Conservation (phyloP, 2,113 vertebrate species). For the Leucoraja erinaceus region DNA sequence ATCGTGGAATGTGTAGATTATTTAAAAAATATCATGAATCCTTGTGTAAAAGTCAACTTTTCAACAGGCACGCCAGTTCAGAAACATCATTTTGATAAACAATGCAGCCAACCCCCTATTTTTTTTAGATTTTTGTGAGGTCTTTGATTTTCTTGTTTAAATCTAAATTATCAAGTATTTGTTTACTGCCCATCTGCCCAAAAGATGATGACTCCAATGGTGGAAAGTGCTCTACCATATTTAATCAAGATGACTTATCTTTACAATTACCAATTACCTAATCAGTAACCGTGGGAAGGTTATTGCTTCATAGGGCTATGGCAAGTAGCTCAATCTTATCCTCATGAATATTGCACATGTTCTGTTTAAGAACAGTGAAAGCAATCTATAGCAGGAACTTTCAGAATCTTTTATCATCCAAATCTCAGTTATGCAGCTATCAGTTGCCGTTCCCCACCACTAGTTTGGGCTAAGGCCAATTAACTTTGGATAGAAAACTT, state of each 20-base stretch:
- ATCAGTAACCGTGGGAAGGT: background rate
- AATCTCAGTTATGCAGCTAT: background rate
- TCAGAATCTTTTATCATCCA: background rate
- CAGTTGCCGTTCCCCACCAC: background rate
- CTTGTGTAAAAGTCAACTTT: conserved; percentile 53
- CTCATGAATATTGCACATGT: background rate
- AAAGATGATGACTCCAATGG: background rate
- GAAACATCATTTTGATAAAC: conserved; percentile 30
- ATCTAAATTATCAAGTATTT: background rate
- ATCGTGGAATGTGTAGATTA: conserved; percentile 70
- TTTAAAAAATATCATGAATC: conserved; percentile 61
- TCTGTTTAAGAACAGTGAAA: background rate
- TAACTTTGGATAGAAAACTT: background rate
- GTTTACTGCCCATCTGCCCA: background rate
- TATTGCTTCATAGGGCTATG: background rate
- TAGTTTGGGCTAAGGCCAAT: background rate
- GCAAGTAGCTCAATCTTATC: background rate
- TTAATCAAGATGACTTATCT: background rate
- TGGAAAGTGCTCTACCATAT: background rate
- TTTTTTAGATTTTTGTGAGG: background rate
- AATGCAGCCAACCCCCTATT: background rate
- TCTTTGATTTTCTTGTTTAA: background rate
- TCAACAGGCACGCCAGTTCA: conserved; percentile 14
- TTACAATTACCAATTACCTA: background rate
- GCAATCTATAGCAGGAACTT: background rate